Evolutionary conservation across 1,140 invertebrate genomes (phyloP).

Genomic region (Trypoxylus dichotomus): DNA sequence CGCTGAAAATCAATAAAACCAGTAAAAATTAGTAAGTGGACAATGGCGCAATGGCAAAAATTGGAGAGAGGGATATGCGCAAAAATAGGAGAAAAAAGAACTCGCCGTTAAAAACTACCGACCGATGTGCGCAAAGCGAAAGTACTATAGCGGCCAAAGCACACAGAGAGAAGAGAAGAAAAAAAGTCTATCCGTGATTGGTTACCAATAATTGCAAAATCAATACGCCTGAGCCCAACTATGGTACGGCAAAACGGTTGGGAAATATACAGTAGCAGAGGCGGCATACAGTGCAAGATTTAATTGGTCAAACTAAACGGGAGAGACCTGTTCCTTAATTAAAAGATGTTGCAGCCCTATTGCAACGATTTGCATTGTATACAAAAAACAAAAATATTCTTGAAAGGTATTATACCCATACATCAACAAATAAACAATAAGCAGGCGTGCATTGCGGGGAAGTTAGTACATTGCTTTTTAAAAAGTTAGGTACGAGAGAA

Average conservation of each 20-base stretch:
- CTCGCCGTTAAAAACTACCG: conserved; percentile 48
- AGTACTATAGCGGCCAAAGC: conserved; percentile 8
- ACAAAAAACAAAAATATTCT: no score
- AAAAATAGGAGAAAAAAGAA: conserved; percentile 52
- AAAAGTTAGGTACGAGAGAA: not conserved
- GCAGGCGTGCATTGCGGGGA: not conserved
- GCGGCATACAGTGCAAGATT: conserved; percentile 28
- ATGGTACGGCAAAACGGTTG: conserved; percentile 13
- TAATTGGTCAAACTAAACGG: conserved; percentile 38
- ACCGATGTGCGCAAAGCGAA: conserved; percentile 38
- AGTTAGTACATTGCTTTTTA: not conserved
- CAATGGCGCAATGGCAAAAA: conserved; percentile 54
- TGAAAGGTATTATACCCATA: no score
- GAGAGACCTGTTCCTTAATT: not conserved
- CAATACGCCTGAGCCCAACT: conserved; percentile 45
- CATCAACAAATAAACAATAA: no score
- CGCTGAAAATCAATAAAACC: conserved; percentile 50
- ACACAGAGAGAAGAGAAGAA: conserved; percentile 42
- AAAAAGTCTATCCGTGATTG: conserved; percentile 54
- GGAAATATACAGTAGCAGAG: conserved; percentile 7
- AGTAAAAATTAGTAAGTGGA: conserved; percentile 54
- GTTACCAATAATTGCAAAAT: conserved; percentile 56
- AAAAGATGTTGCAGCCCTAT: not conserved
- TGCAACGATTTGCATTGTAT: not conserved
- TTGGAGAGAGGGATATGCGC: conserved; percentile 52